Evolutionary conservation across 2,797 vertebrate genomes (phyloP), one percentile per base, ranked within the genome.

Genomic region (Rhabdophis nuchalis): DNA sequence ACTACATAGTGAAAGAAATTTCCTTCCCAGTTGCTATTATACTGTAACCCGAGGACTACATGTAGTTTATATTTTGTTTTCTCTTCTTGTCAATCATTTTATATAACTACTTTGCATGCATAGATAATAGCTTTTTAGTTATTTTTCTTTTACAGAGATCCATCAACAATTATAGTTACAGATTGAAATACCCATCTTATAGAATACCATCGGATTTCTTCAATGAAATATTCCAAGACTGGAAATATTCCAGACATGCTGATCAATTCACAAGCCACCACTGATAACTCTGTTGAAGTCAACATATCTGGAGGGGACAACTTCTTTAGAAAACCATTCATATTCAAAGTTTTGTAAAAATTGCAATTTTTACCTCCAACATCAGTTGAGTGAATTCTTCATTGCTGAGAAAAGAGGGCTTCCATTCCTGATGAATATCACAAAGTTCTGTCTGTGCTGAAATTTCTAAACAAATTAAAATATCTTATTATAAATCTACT

Each of bases 321-420:
- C 9, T 53, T 93, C 91, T 52, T 93, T 95, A 82, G 41, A 88
- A 54, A 92, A 92, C 23, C 0, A 36, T 61, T 68, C 68, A 25
- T 29, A 9, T 86, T 92, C 93, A 60, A 72, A 72, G n/a, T n/a
- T 91, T 61, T 88, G 54, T 60, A 93, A 91, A 95, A 88, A 86
- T 90, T 5, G 58, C 8, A 61, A 60, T 90, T 60, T 90, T 97
- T 96, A 98, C 98, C 98, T 98, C 98, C 93, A 98, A 94, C 98
- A 98, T 98, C 96, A 98, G 96, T 96, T 98, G 98, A 16, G 98
- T 98, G 95, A 98, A 98, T 95, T 98, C 98, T 95, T 98, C 98
- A 1, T 98, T 98, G 95, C 97, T 98, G 95, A 98, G 98, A 96
- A 98, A 98, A 1, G 98, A 98, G 95, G 98, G 98, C 91, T 98